Percentiles rank a stretch among this genome's conserved stretches.
phyloP scores from a whole-genome alignment of 2,797 vertebrate species.

The Staurois parvus region DNA sequence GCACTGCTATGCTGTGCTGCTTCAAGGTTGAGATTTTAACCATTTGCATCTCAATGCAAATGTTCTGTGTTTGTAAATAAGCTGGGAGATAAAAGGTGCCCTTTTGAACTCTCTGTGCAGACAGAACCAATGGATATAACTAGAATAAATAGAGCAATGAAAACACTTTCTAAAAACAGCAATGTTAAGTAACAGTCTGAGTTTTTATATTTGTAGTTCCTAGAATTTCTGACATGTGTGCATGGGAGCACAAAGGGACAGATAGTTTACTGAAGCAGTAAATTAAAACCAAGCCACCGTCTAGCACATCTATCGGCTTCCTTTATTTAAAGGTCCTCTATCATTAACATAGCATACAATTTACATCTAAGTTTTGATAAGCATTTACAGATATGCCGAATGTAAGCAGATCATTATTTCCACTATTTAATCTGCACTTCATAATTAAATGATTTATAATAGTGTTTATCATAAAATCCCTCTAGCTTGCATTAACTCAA shows the following conservation, averaged over 20 bases:
- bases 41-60: not conserved
- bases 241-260: constrained; percentile 18
- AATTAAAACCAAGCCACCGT: not conserved
- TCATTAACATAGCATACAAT: constrained; percentile 23
- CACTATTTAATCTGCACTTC: not conserved
- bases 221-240: constrained; percentile 46
- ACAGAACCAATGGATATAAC: not conserved
- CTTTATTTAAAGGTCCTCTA: constrained; percentile 18
- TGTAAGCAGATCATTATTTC: not conserved
- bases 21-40: not conserved
- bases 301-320: not conserved
- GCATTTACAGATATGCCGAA: not conserved
- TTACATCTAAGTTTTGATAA: constrained; percentile 28
- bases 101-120: constrained; percentile 12
- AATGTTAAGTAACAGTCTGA: constrained; percentile 45
- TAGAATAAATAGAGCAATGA: constrained; percentile 26
- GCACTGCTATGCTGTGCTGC: no score
- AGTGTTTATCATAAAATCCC: no score
- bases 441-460: not conserved
- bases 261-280: constrained; percentile 38
- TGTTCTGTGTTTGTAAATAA: not conserved
- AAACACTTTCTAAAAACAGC: constrained; percentile 13
- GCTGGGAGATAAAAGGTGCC: not conserved
- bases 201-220: constrained; percentile 54
- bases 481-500: no score